These are phyloP conservation scores for Macrostomum lignano DNA, from an alignment of 1,140 invertebrate genomes.

Conservation along the genomic window DNA sequence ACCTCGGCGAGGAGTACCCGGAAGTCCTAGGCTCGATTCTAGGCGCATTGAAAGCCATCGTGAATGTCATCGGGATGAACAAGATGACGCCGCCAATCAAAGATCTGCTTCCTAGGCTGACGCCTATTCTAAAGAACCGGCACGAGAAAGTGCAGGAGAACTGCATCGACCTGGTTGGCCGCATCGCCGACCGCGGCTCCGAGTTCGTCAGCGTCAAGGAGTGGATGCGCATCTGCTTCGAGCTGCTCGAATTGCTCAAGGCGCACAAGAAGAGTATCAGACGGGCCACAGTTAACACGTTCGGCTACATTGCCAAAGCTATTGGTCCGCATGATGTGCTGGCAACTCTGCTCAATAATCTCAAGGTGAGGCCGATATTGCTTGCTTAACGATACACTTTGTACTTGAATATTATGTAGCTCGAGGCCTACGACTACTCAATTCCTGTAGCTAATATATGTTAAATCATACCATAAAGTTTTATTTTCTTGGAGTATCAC, in stretches of 20 bases:
- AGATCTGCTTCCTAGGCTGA: conserved; percentile 74
- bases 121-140: conserved; percentile 69
- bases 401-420: too few relatives aligned
- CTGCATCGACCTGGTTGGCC: conserved; percentile 89
- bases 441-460: too few relatives aligned
- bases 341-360: conserved; percentile 80
- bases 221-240: conserved; percentile 99
- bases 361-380: too few relatives aligned
- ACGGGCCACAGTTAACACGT: conserved; percentile 91
- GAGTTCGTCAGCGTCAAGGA: conserved; percentile 93
- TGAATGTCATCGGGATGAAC: conserved; percentile 98
- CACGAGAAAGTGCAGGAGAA: conserved; percentile 81
- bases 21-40: conserved; percentile 92
- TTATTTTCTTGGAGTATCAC: too few relatives aligned
- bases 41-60: conserved; percentile 85
- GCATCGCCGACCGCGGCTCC: conserved; percentile 91
- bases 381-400: too few relatives aligned
- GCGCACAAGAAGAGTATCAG: conserved; percentile 97
- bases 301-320: conserved; percentile 97
- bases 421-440: too few relatives aligned
- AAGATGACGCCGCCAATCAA: conserved; percentile 99
- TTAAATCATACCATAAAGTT: too few relatives aligned
- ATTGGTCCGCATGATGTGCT: conserved; percentile 96
- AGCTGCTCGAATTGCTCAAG: conserved; percentile 81
- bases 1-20: conserved; percentile 94